phyloP scores from a whole-genome alignment of 2,888 invertebrate species.

The Thymelicus lineola region DNA sequence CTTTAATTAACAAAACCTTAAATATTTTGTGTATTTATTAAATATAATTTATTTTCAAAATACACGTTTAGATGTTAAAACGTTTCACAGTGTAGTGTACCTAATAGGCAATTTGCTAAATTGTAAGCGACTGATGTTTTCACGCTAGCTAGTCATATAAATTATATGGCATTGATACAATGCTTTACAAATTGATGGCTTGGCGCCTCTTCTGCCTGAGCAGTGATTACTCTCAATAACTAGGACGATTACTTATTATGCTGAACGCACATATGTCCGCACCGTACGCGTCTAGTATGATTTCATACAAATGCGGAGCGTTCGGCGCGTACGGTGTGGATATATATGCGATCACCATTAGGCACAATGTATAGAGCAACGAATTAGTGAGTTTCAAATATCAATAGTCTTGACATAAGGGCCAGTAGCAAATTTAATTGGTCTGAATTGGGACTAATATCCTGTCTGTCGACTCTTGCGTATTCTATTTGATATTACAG shows the following conservation, averaged over 20 bases:
- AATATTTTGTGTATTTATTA: too few relatives aligned
- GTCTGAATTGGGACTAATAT: constrained; percentile 1
- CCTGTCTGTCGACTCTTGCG: neutral
- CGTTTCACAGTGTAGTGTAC: too few relatives aligned
- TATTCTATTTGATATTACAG: too few relatives aligned
- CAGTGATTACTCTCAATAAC: constrained; percentile 56
- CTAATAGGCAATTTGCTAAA: too few relatives aligned
- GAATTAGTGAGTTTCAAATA: constrained; percentile 23
- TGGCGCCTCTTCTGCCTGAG: constrained; percentile 47
- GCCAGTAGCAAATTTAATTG: neutral
- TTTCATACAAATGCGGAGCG: too few relatives aligned
- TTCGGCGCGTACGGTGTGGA: too few relatives aligned
- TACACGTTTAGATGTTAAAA: too few relatives aligned
- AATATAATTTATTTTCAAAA: too few relatives aligned
- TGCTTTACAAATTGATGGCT: constrained; percentile 52
- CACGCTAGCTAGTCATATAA: constrained; percentile 47
- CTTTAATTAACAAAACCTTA: too few relatives aligned
- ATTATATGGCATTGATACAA: constrained; percentile 50
- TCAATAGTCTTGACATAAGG: constrained; percentile 11
- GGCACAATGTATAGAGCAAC: constrained; percentile 31
- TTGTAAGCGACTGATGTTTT: constrained; percentile 35
- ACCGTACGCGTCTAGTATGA: too few relatives aligned
- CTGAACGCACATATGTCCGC: too few relatives aligned
- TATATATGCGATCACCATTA: too few relatives aligned
- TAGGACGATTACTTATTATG: constrained; percentile 45